Percentiles rank a stretch among this genome's conserved stretches.
phyloP scores from a whole-genome alignment of 2,797 vertebrate species.

The Sandelia bainsii region DNA sequence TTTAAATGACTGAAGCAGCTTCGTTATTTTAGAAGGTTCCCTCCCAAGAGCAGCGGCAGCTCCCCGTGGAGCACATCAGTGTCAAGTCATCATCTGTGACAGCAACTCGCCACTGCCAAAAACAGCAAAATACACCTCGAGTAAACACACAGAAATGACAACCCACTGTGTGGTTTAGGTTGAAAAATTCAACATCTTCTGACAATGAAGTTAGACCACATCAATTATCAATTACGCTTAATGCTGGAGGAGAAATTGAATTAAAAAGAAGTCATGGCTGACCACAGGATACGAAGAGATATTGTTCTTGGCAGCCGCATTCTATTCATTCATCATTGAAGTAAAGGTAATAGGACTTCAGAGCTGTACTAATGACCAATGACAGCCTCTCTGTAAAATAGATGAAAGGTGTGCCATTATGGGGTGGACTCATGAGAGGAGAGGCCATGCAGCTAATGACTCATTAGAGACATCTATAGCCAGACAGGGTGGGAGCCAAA shows the following conservation, averaged over 20 bases:
- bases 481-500: constrained; percentile 86
- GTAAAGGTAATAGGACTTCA: constrained; percentile 88
- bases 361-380: constrained; percentile 85
- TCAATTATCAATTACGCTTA: constrained; percentile 79
- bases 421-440: constrained; percentile 83
- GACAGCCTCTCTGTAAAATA: constrained; percentile 87
- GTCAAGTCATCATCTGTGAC: constrained; percentile 74
- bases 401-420: constrained; percentile 89
- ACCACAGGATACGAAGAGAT: constrained; percentile 80
- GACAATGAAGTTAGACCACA: constrained; percentile 66
- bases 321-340: constrained; percentile 87
- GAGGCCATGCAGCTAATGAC: constrained; percentile 87
- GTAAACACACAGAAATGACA: constrained; percentile 40
- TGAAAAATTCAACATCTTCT: constrained; percentile 56
- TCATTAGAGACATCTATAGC: constrained; percentile 87
- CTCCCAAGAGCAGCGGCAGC: constrained; percentile 51
- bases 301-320: constrained; percentile 83
- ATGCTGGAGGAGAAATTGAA: constrained; percentile 74
- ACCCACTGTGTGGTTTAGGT: constrained; percentile 24
- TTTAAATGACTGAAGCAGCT: constrained; percentile 60
- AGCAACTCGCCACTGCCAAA: constrained; percentile 49
- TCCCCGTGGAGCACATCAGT: constrained; percentile 72
- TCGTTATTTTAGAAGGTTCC: constrained; percentile 69
- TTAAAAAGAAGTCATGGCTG: constrained; percentile 75
- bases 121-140: constrained; percentile 40